A percentile compares a stretch with the other conserved stretches of the same genome.
Conservation (phyloP, 2,113 vertebrate species). For the Grallaria varia region DNA sequence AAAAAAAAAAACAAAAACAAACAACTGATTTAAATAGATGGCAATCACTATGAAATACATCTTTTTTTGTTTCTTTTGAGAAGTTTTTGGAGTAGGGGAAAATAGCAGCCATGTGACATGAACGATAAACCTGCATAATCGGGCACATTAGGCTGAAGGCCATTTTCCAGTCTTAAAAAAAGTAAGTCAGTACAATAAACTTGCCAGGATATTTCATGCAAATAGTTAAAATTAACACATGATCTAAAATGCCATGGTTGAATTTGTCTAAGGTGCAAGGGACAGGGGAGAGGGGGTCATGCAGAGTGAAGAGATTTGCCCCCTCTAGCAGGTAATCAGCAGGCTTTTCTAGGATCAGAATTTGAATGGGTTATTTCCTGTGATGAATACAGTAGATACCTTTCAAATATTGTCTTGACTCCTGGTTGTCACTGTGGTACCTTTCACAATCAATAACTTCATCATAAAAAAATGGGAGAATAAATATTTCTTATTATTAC, state of each 20-base stretch:
- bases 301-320: not conserved
- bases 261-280: not conserved
- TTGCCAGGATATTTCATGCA: not conserved
- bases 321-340: not conserved
- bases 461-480: not conserved
- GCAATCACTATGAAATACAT: not conserved
- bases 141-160: slow-evolving; percentile 4
- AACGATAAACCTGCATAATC: slow-evolving; percentile 29
- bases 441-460: not conserved
- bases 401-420: not conserved
- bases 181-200: not conserved
- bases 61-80: slow-evolving; percentile 5
- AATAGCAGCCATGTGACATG: slow-evolving; percentile 4
- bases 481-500: not conserved
- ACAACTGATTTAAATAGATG: slow-evolving; percentile 7
- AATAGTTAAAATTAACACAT: not conserved
- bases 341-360: not conserved
- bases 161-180: slow-evolving; percentile 18
- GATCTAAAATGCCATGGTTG: not conserved
- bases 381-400: not conserved
- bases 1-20: too few relatives aligned
- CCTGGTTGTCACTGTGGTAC: not conserved
- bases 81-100: not conserved
- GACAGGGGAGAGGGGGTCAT: not conserved
- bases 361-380: not conserved